Evolutionary conservation across 2,888 invertebrate species (phyloP).

Genomic region (Rotaria sp.): DNA sequence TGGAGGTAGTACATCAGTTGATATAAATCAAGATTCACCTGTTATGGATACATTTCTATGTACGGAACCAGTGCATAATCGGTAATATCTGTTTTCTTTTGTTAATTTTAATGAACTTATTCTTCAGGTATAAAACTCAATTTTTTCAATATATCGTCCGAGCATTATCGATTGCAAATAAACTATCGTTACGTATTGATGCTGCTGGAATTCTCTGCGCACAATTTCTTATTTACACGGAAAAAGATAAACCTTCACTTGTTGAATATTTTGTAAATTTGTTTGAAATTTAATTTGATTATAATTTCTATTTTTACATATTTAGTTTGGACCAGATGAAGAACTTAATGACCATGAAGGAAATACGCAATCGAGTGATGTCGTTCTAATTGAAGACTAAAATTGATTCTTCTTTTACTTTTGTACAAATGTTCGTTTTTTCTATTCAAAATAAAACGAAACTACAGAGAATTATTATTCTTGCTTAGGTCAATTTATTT

Average conservation of each 20-base stretch:
- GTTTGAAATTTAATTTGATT: background rate
- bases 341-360: background rate
- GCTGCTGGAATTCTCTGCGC: background rate
- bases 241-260: conserved; percentile 10
- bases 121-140: conserved; percentile 19
- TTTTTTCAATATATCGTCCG: conserved; percentile 5
- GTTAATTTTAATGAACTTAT: background rate
- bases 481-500: too few relatives aligned
- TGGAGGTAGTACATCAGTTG: conserved; percentile 16
- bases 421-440: background rate
- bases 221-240: conserved; percentile 23
- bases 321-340: conserved; percentile 9
- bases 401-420: background rate
- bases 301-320: too few relatives aligned
- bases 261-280: conserved; percentile 14
- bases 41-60: conserved; percentile 3
- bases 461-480: too few relatives aligned
- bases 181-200: conserved; percentile 9
- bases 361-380: background rate
- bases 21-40: background rate
- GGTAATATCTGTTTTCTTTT: background rate
- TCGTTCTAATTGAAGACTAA: background rate
- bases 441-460: background rate
- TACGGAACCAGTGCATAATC: background rate
- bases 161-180: conserved; percentile 16